Base-by-base conservation (phyloP, 1,140 invertebrate genomes). In the Mya arenaria region DNA sequence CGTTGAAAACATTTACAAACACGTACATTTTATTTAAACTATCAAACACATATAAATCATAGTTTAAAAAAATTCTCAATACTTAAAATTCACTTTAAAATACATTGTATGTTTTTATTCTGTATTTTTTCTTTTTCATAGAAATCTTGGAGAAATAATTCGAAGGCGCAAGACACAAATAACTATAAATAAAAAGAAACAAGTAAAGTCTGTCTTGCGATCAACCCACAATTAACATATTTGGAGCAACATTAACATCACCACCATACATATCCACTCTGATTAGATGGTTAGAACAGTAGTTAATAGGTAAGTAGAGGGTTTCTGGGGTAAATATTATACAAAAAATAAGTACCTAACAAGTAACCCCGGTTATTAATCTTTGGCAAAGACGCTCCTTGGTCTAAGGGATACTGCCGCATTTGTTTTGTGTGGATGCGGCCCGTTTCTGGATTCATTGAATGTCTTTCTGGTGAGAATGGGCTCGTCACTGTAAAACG, bases 291-390 rank as follows among this genome's bases (percentile, higher is more conserved):
- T 56, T 56, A 56, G n/a, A 56, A 56, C 55, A 56, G 4, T 48
- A 48, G n/a, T 48, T 48, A 48, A 48, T 48, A 48, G 10, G n/a
- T 48, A 48, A 48, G 10, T n/a, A 13, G n/a, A 48, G n/a, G 10
- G 44, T 13, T 10, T 10, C n/a, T 13, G 44, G n/a, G 10, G n/a
- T n/a, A 48, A n/a, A n/a, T n/a, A n/a, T 52, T 52, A 52, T 52
- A 44, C 23, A 15, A 30, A 75, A 48, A 80, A 39, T 39, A 65
- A 63, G 79, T 82, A 82, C 79, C 79, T 82, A 82, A 34, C 63
- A 82, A 74, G 72, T 82, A 82, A 55, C 79, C 79, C 66, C 66
- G 63, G 60, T 56, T 82, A 56, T 82, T 82, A 34, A 82, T 82
- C 79, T 82, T 82, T 63, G 79, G 79, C 39, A 82, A 66, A 39